Evolutionary conservation across 2,113 vertebrate genomes (phyloP), one percentile per base, ranked within the genome.

Genomic region (Piaya cayana): DNA sequence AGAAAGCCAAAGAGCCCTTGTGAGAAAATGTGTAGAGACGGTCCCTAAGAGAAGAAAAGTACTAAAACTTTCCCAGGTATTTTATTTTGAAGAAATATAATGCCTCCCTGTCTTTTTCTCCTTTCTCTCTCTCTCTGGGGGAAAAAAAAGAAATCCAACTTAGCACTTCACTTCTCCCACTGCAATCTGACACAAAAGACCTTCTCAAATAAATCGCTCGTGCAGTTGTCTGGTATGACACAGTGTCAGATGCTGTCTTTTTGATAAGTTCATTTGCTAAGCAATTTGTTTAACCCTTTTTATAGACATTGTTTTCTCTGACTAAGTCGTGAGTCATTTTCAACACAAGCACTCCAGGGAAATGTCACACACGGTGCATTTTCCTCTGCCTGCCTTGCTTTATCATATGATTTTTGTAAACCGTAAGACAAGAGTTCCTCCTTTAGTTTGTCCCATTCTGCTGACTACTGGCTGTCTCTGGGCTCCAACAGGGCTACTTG

Each of bases 251-350:
- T 92, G 94, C 94, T 96, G 94, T 95, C 94, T 97, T 96, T 95
- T 96, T 96, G 94, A 96, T 96, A 96, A 96, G 93, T 94, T 95
- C 93, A 83, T 96, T 96, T 95, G 92, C 94, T 91, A 88, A 95
- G 93, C 79, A 92, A 94, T 91, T 95, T 95, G 90, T 94, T 96
- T 96, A 96, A 97, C 95, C 96, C 93, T 93, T 96, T 94, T 95
- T 90, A 90, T 88, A 96, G 94, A 56, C 52, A 74, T 68, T 94
- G 90, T 93, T 95, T 92, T 94, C 79, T 95, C 68, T 96, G 82
- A 94, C 88, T 92, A 88, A 97, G 87, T 77, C 21, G 1, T 95
- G 93, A 95, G 64, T 95, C 95, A 96, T 94, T 97, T 94, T 94
- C 82, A 88, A 55, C 79, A 92, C 86, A 47, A 94, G 76, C 94